Percentiles rank a stretch among this genome's conserved stretches.
These are phyloP conservation scores for Hirtodrosophila cameraria DNA, from an alignment of 2,888 invertebrate genomes.

Conservation along the genomic window DNA sequence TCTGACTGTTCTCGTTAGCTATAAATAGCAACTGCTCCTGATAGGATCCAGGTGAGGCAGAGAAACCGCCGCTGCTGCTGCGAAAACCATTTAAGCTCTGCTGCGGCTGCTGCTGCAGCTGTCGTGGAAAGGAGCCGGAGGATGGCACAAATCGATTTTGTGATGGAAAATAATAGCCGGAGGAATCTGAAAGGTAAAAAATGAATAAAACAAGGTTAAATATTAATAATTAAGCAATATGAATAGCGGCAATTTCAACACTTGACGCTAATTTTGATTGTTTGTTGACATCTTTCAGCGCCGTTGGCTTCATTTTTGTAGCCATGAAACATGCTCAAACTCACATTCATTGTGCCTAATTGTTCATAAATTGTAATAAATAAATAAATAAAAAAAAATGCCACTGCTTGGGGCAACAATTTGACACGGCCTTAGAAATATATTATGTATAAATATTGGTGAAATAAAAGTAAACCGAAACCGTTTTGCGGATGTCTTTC, in stretches of 20 bases:
- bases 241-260: constrained; percentile 19
- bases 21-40: constrained; percentile 83
- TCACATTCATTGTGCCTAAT: constrained; percentile 64
- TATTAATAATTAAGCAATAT: constrained; percentile 49
- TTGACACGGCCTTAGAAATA: constrained; percentile 38
- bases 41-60: constrained; percentile 79
- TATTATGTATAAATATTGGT: constrained; percentile 11
- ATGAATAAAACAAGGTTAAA: constrained; percentile 38
- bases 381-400: constrained; percentile 58
- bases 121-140: constrained; percentile 73
- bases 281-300: constrained; percentile 28
- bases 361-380: constrained; percentile 70
- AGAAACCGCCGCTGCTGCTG: constrained; percentile 43
- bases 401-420: constrained; percentile 23
- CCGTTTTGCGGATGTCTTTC: constrained; percentile 13
- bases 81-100: constrained; percentile 50
- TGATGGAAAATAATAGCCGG: constrained; percentile 81
- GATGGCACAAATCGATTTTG: constrained; percentile 84
- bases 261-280: constrained; percentile 13
- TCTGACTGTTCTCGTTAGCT: constrained; percentile 69
- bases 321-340: constrained; percentile 57
- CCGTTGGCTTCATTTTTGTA: constrained; percentile 29
- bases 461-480: constrained; percentile 1
- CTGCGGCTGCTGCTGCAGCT: constrained; percentile 49
- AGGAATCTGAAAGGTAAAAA: constrained; percentile 76